Evolutionary conservation across 2,113 vertebrate species (phyloP).

Genomic region (Nematolebias whitei): DNA sequence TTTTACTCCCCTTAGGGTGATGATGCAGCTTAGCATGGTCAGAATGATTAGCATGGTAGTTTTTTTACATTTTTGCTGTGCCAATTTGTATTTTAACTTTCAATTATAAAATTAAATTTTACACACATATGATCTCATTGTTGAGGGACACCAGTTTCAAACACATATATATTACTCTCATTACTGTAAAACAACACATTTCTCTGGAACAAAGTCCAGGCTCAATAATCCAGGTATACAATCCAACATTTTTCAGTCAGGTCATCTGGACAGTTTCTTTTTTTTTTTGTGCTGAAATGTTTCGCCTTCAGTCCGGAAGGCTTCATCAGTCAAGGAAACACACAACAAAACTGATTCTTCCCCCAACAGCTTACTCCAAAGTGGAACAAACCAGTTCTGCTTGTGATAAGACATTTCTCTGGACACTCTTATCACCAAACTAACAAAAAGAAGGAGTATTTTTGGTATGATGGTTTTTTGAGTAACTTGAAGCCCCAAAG

Average conservation of each 20-base stretch:
- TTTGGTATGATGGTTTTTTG: conserved; percentile 1
- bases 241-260: too few relatives aligned
- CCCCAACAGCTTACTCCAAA: too few relatives aligned
- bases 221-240: too few relatives aligned
- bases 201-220: too few relatives aligned
- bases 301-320: too few relatives aligned
- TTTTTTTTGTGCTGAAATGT: too few relatives aligned
- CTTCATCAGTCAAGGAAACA: too few relatives aligned
- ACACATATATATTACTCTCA: background rate
- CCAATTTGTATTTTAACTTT: conserved; percentile 4
- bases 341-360: too few relatives aligned
- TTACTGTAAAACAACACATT: background rate
- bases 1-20: conserved; percentile 1
- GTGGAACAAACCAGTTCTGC: too few relatives aligned
- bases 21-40: conserved; percentile 11
- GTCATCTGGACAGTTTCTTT: too few relatives aligned
- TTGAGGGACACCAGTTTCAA: background rate
- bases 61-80: conserved; percentile 15
- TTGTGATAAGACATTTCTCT: too few relatives aligned
- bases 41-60: background rate
- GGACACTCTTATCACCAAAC: conserved; percentile 8
- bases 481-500: conserved; percentile 22
- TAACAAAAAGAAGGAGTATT: background rate
- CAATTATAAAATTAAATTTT: background rate
- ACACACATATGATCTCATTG: background rate